Evolutionary conservation across 2,888 invertebrate genomes (phyloP).

Genomic region (Leucozona laternaria): DNA sequence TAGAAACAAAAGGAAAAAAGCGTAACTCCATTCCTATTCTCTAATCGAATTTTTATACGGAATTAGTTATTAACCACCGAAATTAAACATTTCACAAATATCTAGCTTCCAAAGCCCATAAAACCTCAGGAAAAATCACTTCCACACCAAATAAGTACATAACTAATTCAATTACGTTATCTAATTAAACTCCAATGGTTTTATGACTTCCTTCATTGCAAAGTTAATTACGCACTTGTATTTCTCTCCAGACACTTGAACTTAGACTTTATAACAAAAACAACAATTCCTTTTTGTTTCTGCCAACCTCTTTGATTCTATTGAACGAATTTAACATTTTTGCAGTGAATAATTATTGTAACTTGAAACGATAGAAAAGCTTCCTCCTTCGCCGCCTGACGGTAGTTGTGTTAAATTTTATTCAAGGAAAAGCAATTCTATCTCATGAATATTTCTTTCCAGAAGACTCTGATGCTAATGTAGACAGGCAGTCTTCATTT

Average conservation of each 20-base stretch:
- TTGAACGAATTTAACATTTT: slow-evolving; percentile 20
- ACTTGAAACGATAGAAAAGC: neutral
- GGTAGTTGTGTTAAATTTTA: slow-evolving; percentile 3
- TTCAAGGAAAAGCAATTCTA: slow-evolving; percentile 4
- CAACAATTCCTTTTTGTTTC: neutral
- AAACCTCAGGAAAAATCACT: neutral
- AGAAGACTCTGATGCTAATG: neutral
- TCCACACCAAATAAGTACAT: neutral
- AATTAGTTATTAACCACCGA: slow-evolving; percentile 5
- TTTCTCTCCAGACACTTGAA: slow-evolving; percentile 3
- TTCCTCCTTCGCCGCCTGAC: neutral
- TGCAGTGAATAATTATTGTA: slow-evolving; percentile 21
- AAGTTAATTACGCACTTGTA: slow-evolving; percentile 23
- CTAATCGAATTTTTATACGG: neutral
- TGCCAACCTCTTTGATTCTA: neutral
- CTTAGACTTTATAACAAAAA: neutral
- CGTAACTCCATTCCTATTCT: neutral
- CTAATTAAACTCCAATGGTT: slow-evolving; percentile 17
- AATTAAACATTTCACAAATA: neutral
- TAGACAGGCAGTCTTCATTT: slow-evolving; percentile 10
- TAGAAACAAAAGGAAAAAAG: too few species aligned
- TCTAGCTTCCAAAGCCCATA: neutral
- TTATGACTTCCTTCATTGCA: slow-evolving; percentile 10
- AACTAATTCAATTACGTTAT: slow-evolving; percentile 25
- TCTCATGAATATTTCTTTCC: slow-evolving; percentile 11